Percentiles rank a stretch among this genome's conserved stretches.
Conservation (phyloP, 2,888 invertebrate species). For the Allolobophora icterica region DNA sequence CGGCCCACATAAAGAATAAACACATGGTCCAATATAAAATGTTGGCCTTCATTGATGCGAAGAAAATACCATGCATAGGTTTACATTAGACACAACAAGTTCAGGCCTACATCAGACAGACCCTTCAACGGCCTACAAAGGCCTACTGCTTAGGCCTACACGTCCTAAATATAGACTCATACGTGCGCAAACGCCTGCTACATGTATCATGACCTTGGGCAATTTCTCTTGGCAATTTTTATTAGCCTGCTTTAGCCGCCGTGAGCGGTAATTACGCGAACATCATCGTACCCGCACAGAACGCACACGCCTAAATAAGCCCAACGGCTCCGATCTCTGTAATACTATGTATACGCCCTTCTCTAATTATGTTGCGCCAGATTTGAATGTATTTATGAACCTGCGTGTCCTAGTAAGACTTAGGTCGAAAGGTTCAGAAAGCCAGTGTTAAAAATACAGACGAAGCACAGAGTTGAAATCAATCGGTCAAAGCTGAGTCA, state of each 20-base stretch:
- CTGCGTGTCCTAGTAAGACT: not conserved
- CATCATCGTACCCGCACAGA: not conserved
- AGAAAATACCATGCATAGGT: not conserved
- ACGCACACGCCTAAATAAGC: slow-evolving; percentile 4
- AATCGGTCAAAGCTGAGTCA: not conserved
- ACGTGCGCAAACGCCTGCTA: not conserved
- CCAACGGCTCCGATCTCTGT: not conserved
- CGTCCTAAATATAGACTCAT: not conserved
- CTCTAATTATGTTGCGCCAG: not conserved
- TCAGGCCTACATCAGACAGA: not conserved
- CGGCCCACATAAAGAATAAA: not conserved
- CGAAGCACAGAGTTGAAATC: not conserved
- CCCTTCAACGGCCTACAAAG: not conserved
- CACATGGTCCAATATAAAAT: not conserved
- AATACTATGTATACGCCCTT: not conserved
- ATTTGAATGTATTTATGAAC: not conserved
- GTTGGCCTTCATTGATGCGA: not conserved
- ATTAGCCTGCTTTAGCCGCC: not conserved
- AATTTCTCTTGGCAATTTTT: not conserved
- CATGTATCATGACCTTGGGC: slow-evolving; percentile 5
- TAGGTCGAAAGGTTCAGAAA: not conserved
- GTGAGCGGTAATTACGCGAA: not conserved
- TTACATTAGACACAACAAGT: not conserved
- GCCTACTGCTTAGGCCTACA: too few species aligned
- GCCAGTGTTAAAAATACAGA: not conserved